Evolutionary conservation across 1,140 invertebrate genomes (phyloP).

Genomic region (Dendrolimus kikuchii): DNA sequence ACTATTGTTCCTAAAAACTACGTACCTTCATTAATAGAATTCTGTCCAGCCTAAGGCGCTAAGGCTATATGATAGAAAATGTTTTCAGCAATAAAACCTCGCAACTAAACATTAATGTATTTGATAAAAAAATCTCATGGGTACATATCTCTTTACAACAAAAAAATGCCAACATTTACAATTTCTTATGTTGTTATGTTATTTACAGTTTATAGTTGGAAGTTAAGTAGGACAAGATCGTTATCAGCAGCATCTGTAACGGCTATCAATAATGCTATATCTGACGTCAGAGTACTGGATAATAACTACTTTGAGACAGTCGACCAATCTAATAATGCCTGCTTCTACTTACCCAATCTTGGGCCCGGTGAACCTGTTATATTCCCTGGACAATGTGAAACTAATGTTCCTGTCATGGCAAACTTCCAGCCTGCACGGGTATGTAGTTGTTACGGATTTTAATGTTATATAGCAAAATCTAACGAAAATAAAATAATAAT

Average conservation of each 20-base stretch:
- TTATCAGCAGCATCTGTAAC: slow-evolving; percentile 20
- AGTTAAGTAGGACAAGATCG: slow-evolving; percentile 27
- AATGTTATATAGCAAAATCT: no score
- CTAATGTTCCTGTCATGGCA: slow-evolving; percentile 29
- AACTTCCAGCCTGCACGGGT: slow-evolving; percentile 39
- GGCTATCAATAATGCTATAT: slow-evolving; percentile 25
- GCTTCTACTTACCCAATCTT: slow-evolving; percentile 45
- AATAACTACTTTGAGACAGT: slow-evolving; percentile 28
- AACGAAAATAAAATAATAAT: no score
- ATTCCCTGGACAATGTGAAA: slow-evolving; percentile 43
- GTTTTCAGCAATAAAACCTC: no score
- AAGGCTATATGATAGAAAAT: no score
- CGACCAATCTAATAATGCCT: slow-evolving; percentile 30
- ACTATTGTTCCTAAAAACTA: no score
- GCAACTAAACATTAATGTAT: no score
- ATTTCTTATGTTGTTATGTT: not conserved
- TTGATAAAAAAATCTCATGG: no score
- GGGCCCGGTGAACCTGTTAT: slow-evolving; percentile 31
- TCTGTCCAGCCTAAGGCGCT: no score
- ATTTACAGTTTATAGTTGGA: slow-evolving; percentile 43
- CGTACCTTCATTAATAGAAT: no score
- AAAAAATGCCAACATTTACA: no score
- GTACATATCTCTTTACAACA: no score
- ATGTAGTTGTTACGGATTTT: slow-evolving; percentile 15
- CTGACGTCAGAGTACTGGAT: slow-evolving; percentile 23